phyloP scores from a whole-genome alignment of 2,888 invertebrate species.

The Scaptomyza reducta region DNA sequence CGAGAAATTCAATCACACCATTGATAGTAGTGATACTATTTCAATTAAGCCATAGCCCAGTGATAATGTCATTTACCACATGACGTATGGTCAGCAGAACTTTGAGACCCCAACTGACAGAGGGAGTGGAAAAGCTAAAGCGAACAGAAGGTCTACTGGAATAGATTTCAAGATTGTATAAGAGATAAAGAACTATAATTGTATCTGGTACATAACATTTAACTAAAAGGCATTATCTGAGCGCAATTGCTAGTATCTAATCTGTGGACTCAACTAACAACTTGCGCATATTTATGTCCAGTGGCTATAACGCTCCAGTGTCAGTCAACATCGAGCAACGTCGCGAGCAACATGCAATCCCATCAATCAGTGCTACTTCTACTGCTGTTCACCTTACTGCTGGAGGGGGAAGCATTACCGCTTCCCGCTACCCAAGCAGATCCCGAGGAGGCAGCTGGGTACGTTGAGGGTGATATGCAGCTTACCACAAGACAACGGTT shows the following conservation, averaged over 20 bases:
- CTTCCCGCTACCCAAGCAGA: constrained; percentile 82
- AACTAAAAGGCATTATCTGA: constrained; percentile 32
- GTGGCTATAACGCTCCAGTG: constrained; percentile 10
- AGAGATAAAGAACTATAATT: background rate
- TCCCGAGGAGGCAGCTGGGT: constrained; percentile 90
- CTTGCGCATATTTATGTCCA: constrained; percentile 46
- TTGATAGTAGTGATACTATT: constrained; percentile 49
- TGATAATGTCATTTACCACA: constrained; percentile 17
- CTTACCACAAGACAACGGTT: constrained; percentile 84
- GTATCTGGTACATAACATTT: background rate
- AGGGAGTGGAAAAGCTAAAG: too few species aligned
- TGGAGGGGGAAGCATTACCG: constrained; percentile 25
- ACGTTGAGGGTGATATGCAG: constrained; percentile 90
- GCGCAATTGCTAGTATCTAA: constrained; percentile 49
- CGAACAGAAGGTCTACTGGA: too few species aligned
- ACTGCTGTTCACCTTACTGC: constrained; percentile 31
- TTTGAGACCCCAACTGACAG: constrained; percentile 10
- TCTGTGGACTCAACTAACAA: constrained; percentile 15
- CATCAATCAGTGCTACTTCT: constrained; percentile 23
- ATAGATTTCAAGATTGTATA: too few species aligned
- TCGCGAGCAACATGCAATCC: constrained; percentile 50
- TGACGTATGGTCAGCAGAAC: constrained; percentile 38
- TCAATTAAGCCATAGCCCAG: constrained; percentile 29
- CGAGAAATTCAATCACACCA: constrained; percentile 48
- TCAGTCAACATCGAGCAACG: constrained; percentile 41